phyloP scores from a whole-genome alignment of 2,797 vertebrate species.

The Mastacembelus armatus region DNA sequence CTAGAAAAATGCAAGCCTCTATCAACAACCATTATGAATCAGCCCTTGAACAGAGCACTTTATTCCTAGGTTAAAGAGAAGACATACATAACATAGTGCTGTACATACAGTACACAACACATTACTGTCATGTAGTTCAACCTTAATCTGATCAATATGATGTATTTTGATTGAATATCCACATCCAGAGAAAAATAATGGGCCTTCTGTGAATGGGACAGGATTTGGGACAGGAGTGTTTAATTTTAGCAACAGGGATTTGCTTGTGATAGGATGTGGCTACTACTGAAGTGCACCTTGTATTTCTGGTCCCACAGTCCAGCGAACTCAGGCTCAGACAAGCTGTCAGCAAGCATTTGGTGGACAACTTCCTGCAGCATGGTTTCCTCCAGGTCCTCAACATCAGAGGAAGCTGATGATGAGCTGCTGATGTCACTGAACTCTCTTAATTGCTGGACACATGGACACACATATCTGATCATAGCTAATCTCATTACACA shows the following conservation, averaged over 20 bases:
- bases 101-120: too few relatives aligned
- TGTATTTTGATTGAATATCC: not conserved
- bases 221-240: conserved; percentile 64
- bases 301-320: conserved; percentile 86
- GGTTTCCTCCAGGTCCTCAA: conserved; percentile 43
- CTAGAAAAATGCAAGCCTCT: not conserved
- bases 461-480: conserved; percentile 2
- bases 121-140: too few relatives aligned
- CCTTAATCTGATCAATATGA: not conserved
- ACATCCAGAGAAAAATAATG: conserved; percentile 17
- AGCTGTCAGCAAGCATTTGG: conserved; percentile 49
- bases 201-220: conserved; percentile 31
- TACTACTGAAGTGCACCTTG: conserved; percentile 67
- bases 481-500: not conserved
- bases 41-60: conserved; percentile 8
- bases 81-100: too few relatives aligned
- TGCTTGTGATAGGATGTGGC: conserved; percentile 10
- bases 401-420: conserved; percentile 55
- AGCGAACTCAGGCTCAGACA: conserved; percentile 87
- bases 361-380: conserved; percentile 23
- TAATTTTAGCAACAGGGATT: conserved; percentile 53
- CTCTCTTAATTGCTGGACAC: conserved; percentile 57
- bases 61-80: not conserved
- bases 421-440: conserved; percentile 44
- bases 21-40: not conserved